Conservation (phyloP, 2,888 invertebrate species). For the Myopa testacea region DNA sequence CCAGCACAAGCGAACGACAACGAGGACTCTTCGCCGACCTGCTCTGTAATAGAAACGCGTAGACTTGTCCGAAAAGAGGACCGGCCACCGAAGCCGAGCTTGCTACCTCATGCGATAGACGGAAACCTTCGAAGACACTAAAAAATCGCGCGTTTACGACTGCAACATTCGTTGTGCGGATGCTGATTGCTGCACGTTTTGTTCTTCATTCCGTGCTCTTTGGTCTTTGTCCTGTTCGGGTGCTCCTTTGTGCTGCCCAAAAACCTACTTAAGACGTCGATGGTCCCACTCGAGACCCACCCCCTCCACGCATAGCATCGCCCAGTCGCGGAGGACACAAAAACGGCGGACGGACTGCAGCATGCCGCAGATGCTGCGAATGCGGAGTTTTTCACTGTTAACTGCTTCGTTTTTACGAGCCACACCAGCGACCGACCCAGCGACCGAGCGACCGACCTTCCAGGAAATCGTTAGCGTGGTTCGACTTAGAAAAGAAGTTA, state of each 20-base stretch:
- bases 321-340: too few relatives aligned
- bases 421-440: not conserved
- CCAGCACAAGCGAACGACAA: too few relatives aligned
- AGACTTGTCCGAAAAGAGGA: not conserved
- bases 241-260: constrained; percentile 15
- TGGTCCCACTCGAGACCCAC: not conserved
- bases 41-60: not conserved
- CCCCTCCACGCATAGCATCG: not conserved
- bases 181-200: constrained; percentile 2
- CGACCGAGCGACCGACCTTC: constrained; percentile 14
- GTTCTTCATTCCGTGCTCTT: not conserved
- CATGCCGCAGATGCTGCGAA: not conserved
- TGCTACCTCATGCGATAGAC: not conserved
- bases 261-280: constrained; percentile 23
- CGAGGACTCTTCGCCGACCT: too few relatives aligned
- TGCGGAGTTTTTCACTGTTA: not conserved
- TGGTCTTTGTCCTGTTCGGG: not conserved
- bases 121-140: constrained; percentile 24
- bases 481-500: constrained; percentile 39
- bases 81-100: not conserved
- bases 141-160: constrained; percentile 29
- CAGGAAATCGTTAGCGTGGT: constrained; percentile 38
- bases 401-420: not conserved
- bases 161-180: constrained; percentile 2
- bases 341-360: too few relatives aligned